These are phyloP conservation scores for Apotomis turbidana DNA, from an alignment of 2,888 invertebrate genomes.

Conservation along the genomic window DNA sequence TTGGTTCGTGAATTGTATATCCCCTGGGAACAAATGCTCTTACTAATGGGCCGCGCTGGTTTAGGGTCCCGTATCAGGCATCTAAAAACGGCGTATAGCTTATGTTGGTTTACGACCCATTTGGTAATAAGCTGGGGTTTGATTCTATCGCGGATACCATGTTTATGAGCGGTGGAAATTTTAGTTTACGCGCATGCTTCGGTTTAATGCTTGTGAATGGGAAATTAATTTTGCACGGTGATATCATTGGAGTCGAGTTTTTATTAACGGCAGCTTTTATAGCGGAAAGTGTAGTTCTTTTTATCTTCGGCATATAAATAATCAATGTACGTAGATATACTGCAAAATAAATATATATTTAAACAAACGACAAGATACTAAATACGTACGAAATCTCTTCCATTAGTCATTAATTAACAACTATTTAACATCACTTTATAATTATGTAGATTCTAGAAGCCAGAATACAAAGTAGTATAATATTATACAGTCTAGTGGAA, in stretches of 20 bases:
- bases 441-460: too few species aligned
- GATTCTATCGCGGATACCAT: constrained; percentile 30
- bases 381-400: too few species aligned
- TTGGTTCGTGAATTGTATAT: constrained; percentile 15
- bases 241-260: neutral
- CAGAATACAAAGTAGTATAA: too few species aligned
- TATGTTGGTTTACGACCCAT: constrained; percentile 39
- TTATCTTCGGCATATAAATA: too few species aligned
- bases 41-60: constrained; percentile 44
- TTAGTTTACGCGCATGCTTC: neutral
- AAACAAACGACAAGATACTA: too few species aligned
- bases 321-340: too few species aligned
- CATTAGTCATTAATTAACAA: too few species aligned
- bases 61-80: constrained; percentile 39
- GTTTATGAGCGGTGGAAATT: constrained; percentile 28
- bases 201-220: neutral
- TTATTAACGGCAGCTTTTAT: neutral
- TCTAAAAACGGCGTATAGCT: constrained; percentile 38
- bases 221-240: neutral
- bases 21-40: constrained; percentile 45
- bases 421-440: too few species aligned
- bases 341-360: too few species aligned
- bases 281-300: too few species aligned
- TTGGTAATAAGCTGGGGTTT: constrained; percentile 40
- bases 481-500: too few species aligned